These are phyloP conservation scores for Melitaea cinxia DNA, from an alignment of 1,140 invertebrate genomes.

Conservation along the genomic window DNA sequence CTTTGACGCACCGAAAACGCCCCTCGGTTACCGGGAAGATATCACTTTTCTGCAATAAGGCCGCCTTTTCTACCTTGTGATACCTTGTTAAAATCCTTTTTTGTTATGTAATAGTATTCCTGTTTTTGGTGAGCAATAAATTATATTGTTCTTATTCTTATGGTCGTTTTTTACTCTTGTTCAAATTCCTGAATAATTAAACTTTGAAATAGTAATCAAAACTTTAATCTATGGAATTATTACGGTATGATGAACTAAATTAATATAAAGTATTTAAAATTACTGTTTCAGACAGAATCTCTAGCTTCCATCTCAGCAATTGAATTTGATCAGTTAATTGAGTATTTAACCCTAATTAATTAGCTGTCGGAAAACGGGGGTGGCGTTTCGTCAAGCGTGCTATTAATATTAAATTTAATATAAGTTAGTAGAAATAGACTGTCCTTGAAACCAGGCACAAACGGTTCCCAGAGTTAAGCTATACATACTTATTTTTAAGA, in stretches of 20 bases:
- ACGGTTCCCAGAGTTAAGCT: too few species aligned
- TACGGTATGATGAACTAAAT: slow-evolving; percentile 11
- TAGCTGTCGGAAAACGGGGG: slow-evolving; percentile 41
- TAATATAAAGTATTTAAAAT: slow-evolving; percentile 15
- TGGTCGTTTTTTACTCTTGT: too few species aligned
- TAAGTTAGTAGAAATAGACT: slow-evolving; percentile 30
- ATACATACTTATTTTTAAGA: too few species aligned
- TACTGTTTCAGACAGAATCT: slow-evolving; percentile 14
- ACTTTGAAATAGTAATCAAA: background rate
- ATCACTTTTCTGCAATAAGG: too few species aligned
- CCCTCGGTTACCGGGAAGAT: too few species aligned
- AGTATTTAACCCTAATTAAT: slow-evolving; percentile 59
- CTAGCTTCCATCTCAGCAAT: slow-evolving; percentile 29
- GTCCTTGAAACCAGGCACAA: slow-evolving; percentile 5
- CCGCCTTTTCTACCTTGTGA: too few species aligned
- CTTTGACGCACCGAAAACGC: too few species aligned
- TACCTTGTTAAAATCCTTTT: too few species aligned
- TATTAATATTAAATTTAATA: slow-evolving; percentile 72
- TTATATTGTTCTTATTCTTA: too few species aligned
- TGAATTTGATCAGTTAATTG: slow-evolving; percentile 49
- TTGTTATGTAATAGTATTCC: too few species aligned
- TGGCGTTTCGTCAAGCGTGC: slow-evolving; percentile 48
- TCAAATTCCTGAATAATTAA: too few species aligned
- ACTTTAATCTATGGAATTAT: background rate
- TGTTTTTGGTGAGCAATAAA: too few species aligned